Conservation (phyloP, 1,140 invertebrate genomes). For the Caenorhabditis briggsae region DNA sequence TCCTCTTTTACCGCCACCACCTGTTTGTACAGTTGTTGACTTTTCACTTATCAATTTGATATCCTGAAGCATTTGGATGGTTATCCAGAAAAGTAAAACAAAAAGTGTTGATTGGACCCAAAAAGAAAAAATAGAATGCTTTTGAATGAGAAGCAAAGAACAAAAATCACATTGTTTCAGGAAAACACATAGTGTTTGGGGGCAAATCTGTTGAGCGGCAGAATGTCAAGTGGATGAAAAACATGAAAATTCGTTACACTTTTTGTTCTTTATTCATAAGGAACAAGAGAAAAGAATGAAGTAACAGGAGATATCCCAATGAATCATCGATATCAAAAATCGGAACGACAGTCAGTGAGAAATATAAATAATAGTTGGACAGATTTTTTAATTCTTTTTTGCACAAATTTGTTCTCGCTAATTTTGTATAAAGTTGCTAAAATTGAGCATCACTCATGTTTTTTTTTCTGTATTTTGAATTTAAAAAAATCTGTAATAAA, state of each 20-base stretch:
- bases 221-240: slow-evolving; percentile 48
- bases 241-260: slow-evolving; percentile 46
- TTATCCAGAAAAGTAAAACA: slow-evolving; percentile 26
- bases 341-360: slow-evolving; percentile 17
- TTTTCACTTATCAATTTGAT: slow-evolving; percentile 54
- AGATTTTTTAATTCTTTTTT: background rate
- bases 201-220: slow-evolving; percentile 20
- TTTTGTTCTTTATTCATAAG: slow-evolving; percentile 25
- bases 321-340: slow-evolving; percentile 29
- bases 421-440: background rate
- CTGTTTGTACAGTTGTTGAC: slow-evolving; percentile 54
- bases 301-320: background rate
- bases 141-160: background rate
- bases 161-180: background rate
- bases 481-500: too few relatives aligned
- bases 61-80: background rate
- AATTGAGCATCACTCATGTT: too few relatives aligned
- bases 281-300: background rate
- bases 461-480: too few relatives aligned
- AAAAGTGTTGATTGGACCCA: background rate
- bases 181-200: background rate
- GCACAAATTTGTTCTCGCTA: background rate
- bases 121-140: background rate
- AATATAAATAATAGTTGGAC: slow-evolving; percentile 27
- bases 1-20: background rate